Evolutionary conservation across 64 coral and sea anemone species (phyloP).

Genomic region (Montipora capricornis): DNA sequence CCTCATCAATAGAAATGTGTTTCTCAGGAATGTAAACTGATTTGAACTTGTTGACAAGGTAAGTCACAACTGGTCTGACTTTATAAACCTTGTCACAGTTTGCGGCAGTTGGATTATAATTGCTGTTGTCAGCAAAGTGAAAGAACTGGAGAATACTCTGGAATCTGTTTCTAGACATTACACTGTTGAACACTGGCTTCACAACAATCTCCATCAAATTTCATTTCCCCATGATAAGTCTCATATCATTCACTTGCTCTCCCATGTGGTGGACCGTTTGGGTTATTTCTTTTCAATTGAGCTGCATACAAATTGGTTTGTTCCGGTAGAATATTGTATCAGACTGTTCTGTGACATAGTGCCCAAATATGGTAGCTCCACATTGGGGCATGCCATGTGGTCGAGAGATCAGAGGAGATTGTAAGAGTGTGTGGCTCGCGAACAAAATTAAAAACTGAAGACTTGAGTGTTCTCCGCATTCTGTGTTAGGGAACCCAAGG

Average conservation of each 20-base stretch:
- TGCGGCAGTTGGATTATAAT: not conserved
- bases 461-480: too few relatives aligned
- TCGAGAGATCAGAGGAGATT: too few relatives aligned
- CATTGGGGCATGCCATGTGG: too few relatives aligned
- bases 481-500: too few relatives aligned
- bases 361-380: too few relatives aligned
- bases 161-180: constrained; percentile 41
- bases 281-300: not conserved
- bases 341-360: too few relatives aligned
- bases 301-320: not conserved
- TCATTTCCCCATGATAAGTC: constrained; percentile 54
- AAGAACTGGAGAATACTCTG: constrained; percentile 13
- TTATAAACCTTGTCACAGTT: constrained; percentile 24
- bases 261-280: not conserved
- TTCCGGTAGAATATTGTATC: too few relatives aligned
- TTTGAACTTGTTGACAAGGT: constrained; percentile 8
- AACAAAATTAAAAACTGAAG: too few relatives aligned
- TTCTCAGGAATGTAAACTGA: not conserved
- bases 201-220: constrained; percentile 58
- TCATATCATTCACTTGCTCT: constrained; percentile 39
- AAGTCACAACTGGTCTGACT: constrained; percentile 33
- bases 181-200: constrained; percentile 21
- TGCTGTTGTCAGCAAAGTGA: constrained; percentile 53
- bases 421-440: too few relatives aligned
- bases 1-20: constrained; percentile 30